Conservation (phyloP, 2,113 vertebrate genomes). For the Phaethornis superciliosus region DNA sequence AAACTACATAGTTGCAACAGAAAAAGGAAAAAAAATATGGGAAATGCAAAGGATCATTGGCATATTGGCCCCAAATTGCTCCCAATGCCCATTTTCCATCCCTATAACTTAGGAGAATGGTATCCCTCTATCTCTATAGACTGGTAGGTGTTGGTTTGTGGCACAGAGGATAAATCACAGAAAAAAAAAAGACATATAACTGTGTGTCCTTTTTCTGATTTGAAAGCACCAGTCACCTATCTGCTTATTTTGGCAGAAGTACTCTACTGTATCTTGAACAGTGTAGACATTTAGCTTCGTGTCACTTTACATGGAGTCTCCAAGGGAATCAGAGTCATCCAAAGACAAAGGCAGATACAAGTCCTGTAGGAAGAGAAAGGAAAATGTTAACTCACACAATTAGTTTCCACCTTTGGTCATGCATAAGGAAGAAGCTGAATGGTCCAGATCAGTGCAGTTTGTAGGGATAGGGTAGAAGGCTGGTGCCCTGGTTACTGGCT, state of each 20-base stretch:
- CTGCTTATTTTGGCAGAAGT: slow-evolving; percentile 71
- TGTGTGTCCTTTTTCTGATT: slow-evolving; percentile 71
- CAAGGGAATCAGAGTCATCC: slow-evolving; percentile 95
- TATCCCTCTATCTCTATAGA: slow-evolving; percentile 79
- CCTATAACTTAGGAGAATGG: slow-evolving; percentile 65
- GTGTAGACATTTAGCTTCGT: not conserved
- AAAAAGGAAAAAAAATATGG: not conserved
- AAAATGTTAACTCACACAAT: slow-evolving; percentile 69
- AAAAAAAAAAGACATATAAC: slow-evolving; percentile 74
- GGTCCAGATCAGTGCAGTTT: not conserved
- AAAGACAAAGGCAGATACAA: slow-evolving; percentile 96
- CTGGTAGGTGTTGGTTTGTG: slow-evolving; percentile 76
- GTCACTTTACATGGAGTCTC: slow-evolving; percentile 91
- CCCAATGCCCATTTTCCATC: slow-evolving; percentile 42
- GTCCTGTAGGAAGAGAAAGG: slow-evolving; percentile 83
- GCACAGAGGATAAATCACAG: slow-evolving; percentile 80
- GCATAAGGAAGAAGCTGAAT: accelerated
- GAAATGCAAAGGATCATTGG: not conserved
- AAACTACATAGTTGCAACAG: not conserved
- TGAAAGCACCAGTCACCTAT: slow-evolving; percentile 79
- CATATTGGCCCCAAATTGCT: slow-evolving; percentile 20
- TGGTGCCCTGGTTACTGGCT: accelerated
- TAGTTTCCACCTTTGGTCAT: not conserved
- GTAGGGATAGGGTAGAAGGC: not conserved
- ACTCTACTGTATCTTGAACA: slow-evolving; percentile 57